Evolutionary conservation across 1,140 invertebrate genomes (phyloP).

Genomic region (Spodoptera litura): DNA sequence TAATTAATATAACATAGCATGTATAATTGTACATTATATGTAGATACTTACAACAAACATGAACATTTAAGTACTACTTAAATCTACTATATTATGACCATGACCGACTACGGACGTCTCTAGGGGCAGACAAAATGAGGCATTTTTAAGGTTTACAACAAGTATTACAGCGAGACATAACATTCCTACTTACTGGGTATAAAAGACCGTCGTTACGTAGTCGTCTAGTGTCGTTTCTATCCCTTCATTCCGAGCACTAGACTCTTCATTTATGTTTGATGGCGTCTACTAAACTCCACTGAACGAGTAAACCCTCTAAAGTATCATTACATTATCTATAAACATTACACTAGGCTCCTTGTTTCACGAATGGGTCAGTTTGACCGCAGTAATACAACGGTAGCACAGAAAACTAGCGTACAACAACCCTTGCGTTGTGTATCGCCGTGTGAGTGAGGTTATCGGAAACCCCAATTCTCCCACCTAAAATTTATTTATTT

Average conservation of each 20-base stretch:
- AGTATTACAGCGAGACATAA: not conserved
- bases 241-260: not conserved
- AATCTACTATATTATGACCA: not conserved
- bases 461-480: too few relatives aligned
- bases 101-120: not conserved
- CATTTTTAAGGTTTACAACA: constrained; percentile 3
- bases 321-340: too few relatives aligned
- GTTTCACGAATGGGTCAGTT: too few relatives aligned
- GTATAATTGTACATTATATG: too few relatives aligned
- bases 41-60: too few relatives aligned
- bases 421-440: too few relatives aligned
- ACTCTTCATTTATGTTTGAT: not conserved
- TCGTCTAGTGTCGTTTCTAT: not conserved
- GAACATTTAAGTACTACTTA: not conserved
- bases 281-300: not conserved
- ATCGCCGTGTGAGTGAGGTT: too few relatives aligned
- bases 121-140: not conserved
- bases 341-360: too few relatives aligned
- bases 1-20: too few relatives aligned
- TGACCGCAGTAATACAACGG: too few relatives aligned
- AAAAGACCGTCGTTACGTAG: not conserved
- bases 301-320: not conserved
- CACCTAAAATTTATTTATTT: too few relatives aligned
- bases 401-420: too few relatives aligned
- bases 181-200: not conserved